Conservation (phyloP, 2,888 invertebrate species). For the Anoncus sp. region DNA sequence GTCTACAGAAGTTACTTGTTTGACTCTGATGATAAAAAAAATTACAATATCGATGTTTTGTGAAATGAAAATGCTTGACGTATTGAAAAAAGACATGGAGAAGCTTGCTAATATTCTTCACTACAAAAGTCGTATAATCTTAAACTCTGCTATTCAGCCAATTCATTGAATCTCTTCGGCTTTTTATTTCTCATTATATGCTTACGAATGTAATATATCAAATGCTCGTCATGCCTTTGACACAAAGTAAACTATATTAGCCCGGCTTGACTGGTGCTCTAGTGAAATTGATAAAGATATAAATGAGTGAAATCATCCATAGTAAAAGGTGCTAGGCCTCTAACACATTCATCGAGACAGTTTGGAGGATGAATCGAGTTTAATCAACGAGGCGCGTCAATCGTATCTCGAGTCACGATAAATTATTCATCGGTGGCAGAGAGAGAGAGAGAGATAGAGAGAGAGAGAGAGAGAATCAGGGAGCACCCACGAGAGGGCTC, state of each 20-base stretch:
- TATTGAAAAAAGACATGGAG: background rate
- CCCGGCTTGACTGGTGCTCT: background rate
- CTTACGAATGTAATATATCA: conserved; percentile 3
- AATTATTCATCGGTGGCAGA: conserved; percentile 60
- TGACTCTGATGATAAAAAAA: too few species aligned
- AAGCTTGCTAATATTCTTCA: background rate
- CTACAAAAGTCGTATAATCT: background rate
- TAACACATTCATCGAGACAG: conserved; percentile 13
- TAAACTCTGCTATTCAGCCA: background rate
- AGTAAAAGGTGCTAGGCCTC: conserved; percentile 27
- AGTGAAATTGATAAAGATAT: conserved; percentile 10
- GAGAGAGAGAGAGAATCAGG: conserved; percentile 1
- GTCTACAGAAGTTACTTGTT: background rate
- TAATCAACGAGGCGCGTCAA: conserved; percentile 63
- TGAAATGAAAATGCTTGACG: background rate
- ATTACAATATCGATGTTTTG: too few species aligned
- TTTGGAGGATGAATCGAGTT: conserved; percentile 57
- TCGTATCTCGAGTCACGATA: conserved; percentile 50
- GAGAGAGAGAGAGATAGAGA: too few species aligned
- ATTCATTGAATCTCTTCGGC: background rate
- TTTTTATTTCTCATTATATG: background rate
- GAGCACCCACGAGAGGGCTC: conserved; percentile 8
- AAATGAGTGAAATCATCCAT: conserved; percentile 28
- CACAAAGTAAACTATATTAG: conserved; percentile 3
- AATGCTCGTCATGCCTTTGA: conserved; percentile 10